phyloP scores from a whole-genome alignment of 2,888 invertebrate species.

The Abscondita cerata region DNA sequence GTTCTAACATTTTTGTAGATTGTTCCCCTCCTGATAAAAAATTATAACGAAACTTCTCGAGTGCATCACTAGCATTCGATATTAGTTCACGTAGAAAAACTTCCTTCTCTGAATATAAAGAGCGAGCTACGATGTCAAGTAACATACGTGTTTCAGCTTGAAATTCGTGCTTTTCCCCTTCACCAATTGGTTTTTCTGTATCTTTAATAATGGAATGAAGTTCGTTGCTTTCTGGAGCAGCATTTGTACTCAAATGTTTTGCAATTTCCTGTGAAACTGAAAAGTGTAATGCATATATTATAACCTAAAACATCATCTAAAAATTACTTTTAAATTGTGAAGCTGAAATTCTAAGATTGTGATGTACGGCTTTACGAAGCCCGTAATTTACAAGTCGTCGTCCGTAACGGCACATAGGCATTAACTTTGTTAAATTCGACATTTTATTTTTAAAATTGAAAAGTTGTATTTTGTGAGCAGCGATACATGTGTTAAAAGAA shows the following conservation, averaged over 20 bases:
- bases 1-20: slow-evolving; percentile 60
- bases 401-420: slow-evolving; percentile 34
- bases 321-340: background rate
- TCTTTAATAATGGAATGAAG: slow-evolving; percentile 68
- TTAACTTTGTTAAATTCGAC: slow-evolving; percentile 42
- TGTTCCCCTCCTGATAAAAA: slow-evolving; percentile 65
- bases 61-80: slow-evolving; percentile 96
- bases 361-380: slow-evolving; percentile 10
- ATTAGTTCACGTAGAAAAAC: slow-evolving; percentile 95
- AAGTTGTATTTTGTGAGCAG: background rate
- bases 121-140: slow-evolving; percentile 95
- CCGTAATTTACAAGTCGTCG: slow-evolving; percentile 21
- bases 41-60: slow-evolving; percentile 91
- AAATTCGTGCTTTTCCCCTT: slow-evolving; percentile 80
- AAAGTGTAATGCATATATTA: too few relatives aligned
- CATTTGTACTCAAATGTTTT: slow-evolving; percentile 31
- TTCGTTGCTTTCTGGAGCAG: slow-evolving; percentile 55
- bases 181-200: slow-evolving; percentile 66
- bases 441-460: slow-evolving; percentile 32
- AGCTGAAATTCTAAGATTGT: background rate
- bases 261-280: background rate
- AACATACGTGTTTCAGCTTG: slow-evolving; percentile 97
- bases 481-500: too few relatives aligned
- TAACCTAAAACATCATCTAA: slow-evolving; percentile 1
- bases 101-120: slow-evolving; percentile 97